Base-by-base conservation (phyloP, 2,888 invertebrate genomes). In the Parapristionchus giblindavisi region DNA sequence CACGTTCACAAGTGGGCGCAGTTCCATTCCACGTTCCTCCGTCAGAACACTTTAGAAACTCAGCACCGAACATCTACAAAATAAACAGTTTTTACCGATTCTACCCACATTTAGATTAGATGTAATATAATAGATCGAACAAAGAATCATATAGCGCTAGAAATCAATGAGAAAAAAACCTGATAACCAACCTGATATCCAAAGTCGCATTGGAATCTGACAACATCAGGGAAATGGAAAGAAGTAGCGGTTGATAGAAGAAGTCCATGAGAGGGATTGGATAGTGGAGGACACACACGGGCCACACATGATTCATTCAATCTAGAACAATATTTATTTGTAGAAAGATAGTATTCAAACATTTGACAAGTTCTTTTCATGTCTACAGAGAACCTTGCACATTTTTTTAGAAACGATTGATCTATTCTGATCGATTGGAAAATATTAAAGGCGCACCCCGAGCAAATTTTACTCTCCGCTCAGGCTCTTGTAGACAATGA, bases 1-100 rank as follows among this genome's bases (percentile, higher is more conserved):
- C 91, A 95, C 95, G 94, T 91, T 94, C 93, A 89, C 97, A 98
- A 89, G 93, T 93, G 4, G 98, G 97, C 56, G 93, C 92, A 5
- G 94, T 93, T 83, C 95, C 95, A 88, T 96, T 95, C 98, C 97
- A 98, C 43, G 91, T 92, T 65, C 97, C 97, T 88, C 93, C 93
- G 4, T 94, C 93, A 1, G 93, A 93, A 89, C 97, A 98, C 74
- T 94, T 91, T 27, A 97, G 90, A 5, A 93, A 92, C 0, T 94
- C 92, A 68, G 93, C 93, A 70, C 96, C 96, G 77, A 93, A 92
- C 92, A 96, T 93, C 0, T 83, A 51, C 17, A 74, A 75, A 21
- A 11, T 21, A 1, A 3, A 34, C 2, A 29, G 5, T 34, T 60
- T 32, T 32, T 14, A 27, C 6, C 8, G 24, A 54, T 58, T 14